Conservation (phyloP, 2,113 vertebrate species). For the Clarias macrocephalus region DNA sequence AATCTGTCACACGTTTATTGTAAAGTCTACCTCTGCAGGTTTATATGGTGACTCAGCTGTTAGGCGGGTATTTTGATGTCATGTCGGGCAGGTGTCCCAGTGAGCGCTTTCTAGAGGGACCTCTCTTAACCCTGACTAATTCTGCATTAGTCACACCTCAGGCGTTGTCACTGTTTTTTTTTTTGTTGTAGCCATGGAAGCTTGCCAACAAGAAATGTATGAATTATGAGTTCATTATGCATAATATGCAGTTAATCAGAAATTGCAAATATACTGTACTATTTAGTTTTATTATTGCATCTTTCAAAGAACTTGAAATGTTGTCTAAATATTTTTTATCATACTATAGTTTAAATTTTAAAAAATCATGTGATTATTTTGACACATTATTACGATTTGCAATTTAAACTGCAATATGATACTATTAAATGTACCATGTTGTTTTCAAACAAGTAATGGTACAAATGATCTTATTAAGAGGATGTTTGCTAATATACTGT, state of each 20-base stretch:
- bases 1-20: background rate
- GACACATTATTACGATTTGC: no score
- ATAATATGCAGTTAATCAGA: background rate
- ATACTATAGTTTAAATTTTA: background rate
- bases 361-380: no score
- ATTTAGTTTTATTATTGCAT: background rate
- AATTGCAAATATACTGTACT: background rate
- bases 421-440: no score
- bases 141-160: background rate
- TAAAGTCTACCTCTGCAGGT: background rate
- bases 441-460: no score
- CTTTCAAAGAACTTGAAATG: background rate
- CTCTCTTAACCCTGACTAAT: background rate
- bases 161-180: background rate
- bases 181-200: background rate
- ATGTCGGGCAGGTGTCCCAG: background rate
- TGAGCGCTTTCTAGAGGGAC: background rate
- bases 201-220: background rate
- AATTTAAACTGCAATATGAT: no score
- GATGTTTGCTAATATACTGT: no score
- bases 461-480: no score
- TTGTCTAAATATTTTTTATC: background rate
- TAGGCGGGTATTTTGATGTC: background rate
- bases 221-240: background rate
- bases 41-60: constrained; percentile 26